phyloP scores from a whole-genome alignment of 2,113 vertebrate species.

The Dipodomys spectabilis region DNA sequence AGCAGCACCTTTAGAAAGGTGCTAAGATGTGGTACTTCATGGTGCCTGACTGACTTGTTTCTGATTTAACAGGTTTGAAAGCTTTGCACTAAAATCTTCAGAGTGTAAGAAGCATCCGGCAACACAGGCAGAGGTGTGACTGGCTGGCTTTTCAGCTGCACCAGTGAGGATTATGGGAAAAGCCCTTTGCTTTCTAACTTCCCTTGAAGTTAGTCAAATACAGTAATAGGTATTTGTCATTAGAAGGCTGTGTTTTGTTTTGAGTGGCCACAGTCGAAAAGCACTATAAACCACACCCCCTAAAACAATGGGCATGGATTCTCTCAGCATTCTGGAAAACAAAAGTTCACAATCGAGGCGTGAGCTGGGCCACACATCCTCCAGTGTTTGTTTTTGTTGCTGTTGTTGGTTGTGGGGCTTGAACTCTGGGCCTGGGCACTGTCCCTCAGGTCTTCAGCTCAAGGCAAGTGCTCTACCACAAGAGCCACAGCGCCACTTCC shows the following conservation, averaged over 20 bases:
- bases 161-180: background rate
- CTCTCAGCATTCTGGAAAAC: background rate
- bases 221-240: background rate
- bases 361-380: too few species aligned
- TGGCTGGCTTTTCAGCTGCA: background rate
- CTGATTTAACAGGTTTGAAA: background rate
- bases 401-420: too few species aligned
- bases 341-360: background rate
- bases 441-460: too few species aligned
- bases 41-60: background rate
- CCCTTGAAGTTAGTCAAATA: background rate
- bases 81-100: background rate
- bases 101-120: too few species aligned
- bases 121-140: too few species aligned
- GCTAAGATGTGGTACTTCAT: background rate
- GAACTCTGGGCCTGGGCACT: too few species aligned
- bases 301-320: background rate
- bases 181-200: background rate
- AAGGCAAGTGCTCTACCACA: too few species aligned
- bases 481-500: too few species aligned
- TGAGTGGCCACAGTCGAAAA: background rate
- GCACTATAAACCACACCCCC: background rate
- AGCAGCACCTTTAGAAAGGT: background rate
- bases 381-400: too few species aligned
- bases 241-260: background rate